These are phyloP conservation scores for Montipora capitata DNA, from an alignment of 92 coral and sea anemone genomes.

Conservation along the genomic window DNA sequence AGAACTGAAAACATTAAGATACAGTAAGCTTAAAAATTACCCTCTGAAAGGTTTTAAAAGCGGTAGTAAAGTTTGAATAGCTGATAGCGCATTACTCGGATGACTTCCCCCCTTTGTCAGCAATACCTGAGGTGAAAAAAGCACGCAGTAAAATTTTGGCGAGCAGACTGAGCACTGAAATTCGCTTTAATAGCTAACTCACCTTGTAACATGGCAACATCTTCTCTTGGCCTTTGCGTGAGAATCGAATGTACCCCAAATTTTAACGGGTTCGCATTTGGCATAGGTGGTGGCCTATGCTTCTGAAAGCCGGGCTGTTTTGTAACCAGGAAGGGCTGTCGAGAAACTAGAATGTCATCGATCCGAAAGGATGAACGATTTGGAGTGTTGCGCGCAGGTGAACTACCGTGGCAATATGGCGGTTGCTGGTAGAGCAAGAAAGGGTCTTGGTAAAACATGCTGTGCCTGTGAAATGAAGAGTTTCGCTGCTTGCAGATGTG, in stretches of 20 bases:
- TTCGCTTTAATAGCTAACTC: background rate
- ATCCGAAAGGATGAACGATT: constrained; percentile 62
- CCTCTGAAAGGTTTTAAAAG: background rate
- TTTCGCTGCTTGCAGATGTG: constrained; percentile 55
- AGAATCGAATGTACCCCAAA: constrained; percentile 91
- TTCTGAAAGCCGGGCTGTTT: constrained; percentile 76
- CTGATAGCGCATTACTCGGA: background rate
- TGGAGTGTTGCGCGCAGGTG: constrained; percentile 47
- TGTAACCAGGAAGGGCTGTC: constrained; percentile 74
- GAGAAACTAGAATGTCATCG: constrained; percentile 63
- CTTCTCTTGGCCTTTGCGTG: constrained; percentile 76
- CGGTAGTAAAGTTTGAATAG: background rate
- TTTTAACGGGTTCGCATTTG: constrained; percentile 79
- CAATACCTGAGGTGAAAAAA: background rate
- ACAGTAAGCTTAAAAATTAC: background rate
- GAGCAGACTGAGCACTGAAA: constrained; percentile 5
- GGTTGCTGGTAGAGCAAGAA: constrained; percentile 87
- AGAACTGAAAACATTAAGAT: background rate
- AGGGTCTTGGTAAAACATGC: constrained; percentile 95
- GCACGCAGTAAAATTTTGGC: constrained; percentile 3
- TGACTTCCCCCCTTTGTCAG: background rate
- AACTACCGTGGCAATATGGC: constrained; percentile 72
- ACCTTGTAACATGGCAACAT: constrained; percentile 71
- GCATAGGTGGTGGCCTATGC: constrained; percentile 59
- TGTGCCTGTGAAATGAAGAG: constrained; percentile 2